These are phyloP conservation scores for Lottia gigantea DNA, from an alignment of 2,888 invertebrate species.

Conservation along the genomic window DNA sequence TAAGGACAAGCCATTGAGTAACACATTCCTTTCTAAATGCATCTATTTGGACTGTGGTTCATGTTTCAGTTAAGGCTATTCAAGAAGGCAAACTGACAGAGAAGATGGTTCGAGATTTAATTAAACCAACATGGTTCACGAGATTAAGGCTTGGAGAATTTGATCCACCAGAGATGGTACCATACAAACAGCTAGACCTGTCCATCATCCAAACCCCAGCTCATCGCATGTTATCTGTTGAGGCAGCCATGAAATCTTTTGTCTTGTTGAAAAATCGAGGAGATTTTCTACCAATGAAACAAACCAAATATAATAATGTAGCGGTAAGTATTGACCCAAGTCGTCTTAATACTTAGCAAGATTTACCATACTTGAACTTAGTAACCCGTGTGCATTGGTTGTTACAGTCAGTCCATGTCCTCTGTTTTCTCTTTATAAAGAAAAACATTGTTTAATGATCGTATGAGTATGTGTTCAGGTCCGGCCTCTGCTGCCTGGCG, in stretches of 20 bases:
- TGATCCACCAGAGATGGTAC: slow-evolving; percentile 56
- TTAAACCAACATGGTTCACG: slow-evolving; percentile 52
- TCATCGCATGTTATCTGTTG: slow-evolving; percentile 39
- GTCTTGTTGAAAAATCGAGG: slow-evolving; percentile 50
- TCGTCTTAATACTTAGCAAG: no score
- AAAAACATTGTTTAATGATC: no score
- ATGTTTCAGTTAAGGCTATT: slow-evolving; percentile 37
- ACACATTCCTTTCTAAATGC: no score
- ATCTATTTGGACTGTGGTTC: not conserved
- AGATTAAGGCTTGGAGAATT: slow-evolving; percentile 58
- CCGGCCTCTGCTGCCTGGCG: no score
- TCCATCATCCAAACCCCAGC: slow-evolving; percentile 40
- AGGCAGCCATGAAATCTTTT: slow-evolving; percentile 52
- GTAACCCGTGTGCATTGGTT: no score
- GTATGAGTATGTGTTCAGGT: no score
- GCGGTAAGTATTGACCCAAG: no score
- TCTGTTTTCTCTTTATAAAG: no score
- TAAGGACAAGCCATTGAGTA: no score
- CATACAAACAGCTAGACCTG: slow-evolving; percentile 43
- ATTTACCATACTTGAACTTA: no score
- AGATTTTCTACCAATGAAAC: not conserved
- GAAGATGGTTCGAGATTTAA: slow-evolving; percentile 35
- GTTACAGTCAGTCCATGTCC: no score
- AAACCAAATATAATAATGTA: not conserved
- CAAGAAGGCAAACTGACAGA: slow-evolving; percentile 40